Conservation (phyloP, 2,888 invertebrate genomes). For the Chrysina gloriosa region DNA sequence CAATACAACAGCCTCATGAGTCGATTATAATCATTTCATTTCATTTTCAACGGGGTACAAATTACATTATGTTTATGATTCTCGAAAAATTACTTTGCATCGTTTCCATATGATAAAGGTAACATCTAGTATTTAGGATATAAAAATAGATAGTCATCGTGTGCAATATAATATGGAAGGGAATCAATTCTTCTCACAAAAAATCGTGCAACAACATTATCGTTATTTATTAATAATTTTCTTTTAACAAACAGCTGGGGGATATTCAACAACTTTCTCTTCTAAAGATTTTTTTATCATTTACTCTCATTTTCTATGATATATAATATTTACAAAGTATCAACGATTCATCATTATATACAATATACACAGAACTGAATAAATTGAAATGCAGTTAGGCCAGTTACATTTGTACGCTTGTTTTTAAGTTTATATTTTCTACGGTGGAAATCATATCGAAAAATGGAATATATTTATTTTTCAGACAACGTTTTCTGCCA, state of each 20-base stretch:
- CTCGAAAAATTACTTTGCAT: constrained; percentile 52
- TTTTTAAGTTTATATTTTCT: constrained; percentile 55
- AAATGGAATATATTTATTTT: constrained; percentile 55
- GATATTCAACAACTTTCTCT: constrained; percentile 59
- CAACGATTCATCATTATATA: constrained; percentile 55
- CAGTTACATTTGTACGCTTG: constrained; percentile 63
- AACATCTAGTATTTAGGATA: constrained; percentile 61
- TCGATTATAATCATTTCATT: constrained; percentile 53
- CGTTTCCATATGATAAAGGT: constrained; percentile 50
- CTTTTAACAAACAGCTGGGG: constrained; percentile 43
- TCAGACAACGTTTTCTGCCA: not conserved
- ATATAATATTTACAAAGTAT: constrained; percentile 55
- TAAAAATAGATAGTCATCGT: constrained; percentile 61
- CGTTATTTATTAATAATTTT: constrained; percentile 56
- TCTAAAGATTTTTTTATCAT: constrained; percentile 44
- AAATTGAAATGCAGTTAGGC: constrained; percentile 58
- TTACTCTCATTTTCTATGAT: constrained; percentile 42
- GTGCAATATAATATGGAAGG: constrained; percentile 53
- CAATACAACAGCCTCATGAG: constrained; percentile 65
- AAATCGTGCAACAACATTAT: constrained; percentile 57
- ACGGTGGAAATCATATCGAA: constrained; percentile 40
- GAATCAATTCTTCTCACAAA: constrained; percentile 46
- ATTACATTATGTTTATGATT: constrained; percentile 43
- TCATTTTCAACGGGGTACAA: constrained; percentile 47
- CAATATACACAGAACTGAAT: constrained; percentile 53